A percentile compares a stretch with the other conserved stretches of the same genome.
phyloP scores from a whole-genome alignment of 2,888 invertebrate genomes.

The Emmelina monodactyla region DNA sequence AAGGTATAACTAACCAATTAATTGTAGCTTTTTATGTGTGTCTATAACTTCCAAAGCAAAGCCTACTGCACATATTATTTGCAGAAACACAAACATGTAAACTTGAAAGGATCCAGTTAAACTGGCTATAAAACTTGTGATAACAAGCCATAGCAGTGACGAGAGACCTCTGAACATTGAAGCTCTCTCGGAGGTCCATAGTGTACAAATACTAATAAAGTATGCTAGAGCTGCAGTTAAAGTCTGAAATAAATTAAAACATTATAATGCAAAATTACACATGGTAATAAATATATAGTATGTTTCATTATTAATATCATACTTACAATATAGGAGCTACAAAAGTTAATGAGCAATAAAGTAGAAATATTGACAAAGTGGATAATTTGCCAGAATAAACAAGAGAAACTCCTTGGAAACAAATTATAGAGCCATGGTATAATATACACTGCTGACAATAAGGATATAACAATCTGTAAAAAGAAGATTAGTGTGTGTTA shows the following conservation, averaged over 20 bases:
- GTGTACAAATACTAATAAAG: constrained; percentile 71
- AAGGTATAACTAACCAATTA: constrained; percentile 35
- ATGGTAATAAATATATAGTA: constrained; percentile 10
- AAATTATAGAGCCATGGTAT: constrained; percentile 74
- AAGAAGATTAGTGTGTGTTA: constrained; percentile 2
- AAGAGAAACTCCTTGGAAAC: constrained; percentile 71
- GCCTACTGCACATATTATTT: constrained; percentile 71
- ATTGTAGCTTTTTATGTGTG: constrained; percentile 56
- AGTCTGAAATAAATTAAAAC: constrained; percentile 71
- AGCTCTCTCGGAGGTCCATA: constrained; percentile 79
- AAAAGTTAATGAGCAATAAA: constrained; percentile 54
- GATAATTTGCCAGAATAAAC: constrained; percentile 64
- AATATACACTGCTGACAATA: constrained; percentile 49
- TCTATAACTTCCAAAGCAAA: constrained; percentile 68
- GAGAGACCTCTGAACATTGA: constrained; percentile 73
- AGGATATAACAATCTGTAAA: constrained; percentile 49
- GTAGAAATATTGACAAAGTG: constrained; percentile 52
- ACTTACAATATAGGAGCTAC: constrained; percentile 63
- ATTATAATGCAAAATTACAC: not conserved
- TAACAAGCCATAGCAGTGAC: constrained; percentile 76
- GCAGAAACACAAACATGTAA: constrained; percentile 74
- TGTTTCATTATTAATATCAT: not conserved
- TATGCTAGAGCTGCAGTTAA: constrained; percentile 73
- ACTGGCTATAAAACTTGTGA: constrained; percentile 78
- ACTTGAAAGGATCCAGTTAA: constrained; percentile 78